Conservation (phyloP, 2,113 vertebrate genomes). For the Hassar affinis region DNA sequence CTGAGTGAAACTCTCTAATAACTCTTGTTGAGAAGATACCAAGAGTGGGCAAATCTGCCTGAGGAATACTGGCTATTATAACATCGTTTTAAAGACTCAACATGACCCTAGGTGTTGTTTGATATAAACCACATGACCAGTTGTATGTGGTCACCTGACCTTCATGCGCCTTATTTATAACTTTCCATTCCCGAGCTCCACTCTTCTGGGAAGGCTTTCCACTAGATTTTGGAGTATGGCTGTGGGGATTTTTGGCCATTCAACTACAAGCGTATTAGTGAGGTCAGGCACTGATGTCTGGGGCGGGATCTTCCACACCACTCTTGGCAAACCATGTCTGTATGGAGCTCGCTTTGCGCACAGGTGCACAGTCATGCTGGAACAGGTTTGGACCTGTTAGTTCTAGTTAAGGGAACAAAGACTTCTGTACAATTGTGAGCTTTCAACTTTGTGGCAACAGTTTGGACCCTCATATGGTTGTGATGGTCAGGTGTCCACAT, state of each 20-base stretch:
- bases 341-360: background rate
- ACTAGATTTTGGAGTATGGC: background rate
- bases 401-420: background rate
- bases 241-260: background rate
- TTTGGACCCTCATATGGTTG: background rate
- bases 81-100: background rate
- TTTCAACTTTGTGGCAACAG: background rate
- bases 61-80: background rate
- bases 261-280: background rate
- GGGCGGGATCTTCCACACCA: background rate
- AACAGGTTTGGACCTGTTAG: background rate
- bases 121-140: background rate
- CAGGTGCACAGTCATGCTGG: background rate
- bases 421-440: background rate
- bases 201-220: background rate
- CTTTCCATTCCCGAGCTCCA: background rate
- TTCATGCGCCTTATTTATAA: background rate
- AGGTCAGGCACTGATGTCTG: background rate
- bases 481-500: background rate
- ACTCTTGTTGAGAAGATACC: background rate
- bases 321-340: background rate
- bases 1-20: background rate
- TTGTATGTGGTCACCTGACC: background rate
- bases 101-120: background rate
- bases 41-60: background rate